A percentile compares a stretch with the other conserved stretches of the same genome.
Conservation (phyloP, 2,888 invertebrate species). For the Oscheius sp. region DNA sequence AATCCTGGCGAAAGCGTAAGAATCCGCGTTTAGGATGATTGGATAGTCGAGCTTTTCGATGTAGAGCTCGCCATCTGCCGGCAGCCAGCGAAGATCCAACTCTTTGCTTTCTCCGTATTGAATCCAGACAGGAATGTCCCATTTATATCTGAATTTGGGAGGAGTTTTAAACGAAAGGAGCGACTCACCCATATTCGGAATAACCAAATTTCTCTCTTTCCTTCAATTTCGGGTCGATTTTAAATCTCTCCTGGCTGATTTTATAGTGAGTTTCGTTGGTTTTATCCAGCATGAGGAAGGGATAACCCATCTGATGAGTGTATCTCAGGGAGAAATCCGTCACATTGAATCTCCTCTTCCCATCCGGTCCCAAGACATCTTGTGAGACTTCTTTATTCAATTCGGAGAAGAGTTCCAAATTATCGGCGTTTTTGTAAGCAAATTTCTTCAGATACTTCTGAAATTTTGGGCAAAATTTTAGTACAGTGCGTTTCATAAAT, state of each 20-base stretch:
- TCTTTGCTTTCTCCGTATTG: conserved; percentile 64
- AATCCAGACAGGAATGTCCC: conserved; percentile 69
- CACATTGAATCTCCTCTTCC: too few species aligned
- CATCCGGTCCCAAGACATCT: conserved; percentile 43
- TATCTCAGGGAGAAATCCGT: too few species aligned
- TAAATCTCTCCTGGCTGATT: conserved; percentile 59
- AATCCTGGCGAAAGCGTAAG: conserved; percentile 66
- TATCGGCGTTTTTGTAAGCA: conserved; percentile 80
- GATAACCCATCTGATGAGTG: conserved; percentile 77
- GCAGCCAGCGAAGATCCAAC: conserved; percentile 34
- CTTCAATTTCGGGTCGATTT: conserved; percentile 46
- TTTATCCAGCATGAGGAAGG: conserved; percentile 49
- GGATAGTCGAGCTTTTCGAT: conserved; percentile 53
- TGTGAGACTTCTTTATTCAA: conserved; percentile 74
- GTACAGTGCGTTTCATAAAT: too few species aligned
- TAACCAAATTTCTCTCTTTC: conserved; percentile 55
- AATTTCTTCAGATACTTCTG: conserved; percentile 79
- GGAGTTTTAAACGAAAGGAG: neutral
- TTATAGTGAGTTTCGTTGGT: conserved; percentile 42
- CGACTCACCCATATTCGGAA: conserved; percentile 47
- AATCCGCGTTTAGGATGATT: conserved; percentile 63
- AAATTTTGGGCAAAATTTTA: too few species aligned
- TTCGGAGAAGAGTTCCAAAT: conserved; percentile 83
- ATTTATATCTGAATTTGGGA: conserved; percentile 52
- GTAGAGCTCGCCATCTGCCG: conserved; percentile 54